These are phyloP conservation scores for Pithys albifrons DNA, from an alignment of 2,113 vertebrate genomes.

Conservation along the genomic window DNA sequence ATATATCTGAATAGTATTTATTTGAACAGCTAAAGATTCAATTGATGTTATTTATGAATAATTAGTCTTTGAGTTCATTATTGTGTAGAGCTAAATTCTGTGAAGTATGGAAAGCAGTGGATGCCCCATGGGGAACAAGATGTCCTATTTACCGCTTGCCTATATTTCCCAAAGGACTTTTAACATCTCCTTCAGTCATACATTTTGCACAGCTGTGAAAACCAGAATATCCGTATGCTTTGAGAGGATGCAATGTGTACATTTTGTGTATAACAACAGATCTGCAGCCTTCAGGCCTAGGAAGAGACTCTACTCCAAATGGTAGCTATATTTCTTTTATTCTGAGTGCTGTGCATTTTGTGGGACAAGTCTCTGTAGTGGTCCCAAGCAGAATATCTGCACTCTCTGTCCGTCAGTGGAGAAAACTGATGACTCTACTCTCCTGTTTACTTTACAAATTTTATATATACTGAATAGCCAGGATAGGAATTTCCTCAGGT, in stretches of 20 bases:
- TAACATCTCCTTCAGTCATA: background rate
- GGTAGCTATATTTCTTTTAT: background rate
- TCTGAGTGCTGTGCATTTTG: background rate
- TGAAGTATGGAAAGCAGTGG: background rate
- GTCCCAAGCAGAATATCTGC: background rate
- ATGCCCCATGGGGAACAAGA: fast-evolving
- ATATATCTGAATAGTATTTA: background rate
- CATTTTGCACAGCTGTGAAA: background rate
- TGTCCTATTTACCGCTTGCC: background rate
- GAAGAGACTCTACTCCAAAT: background rate
- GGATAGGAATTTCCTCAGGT: background rate
- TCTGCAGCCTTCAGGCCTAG: background rate
- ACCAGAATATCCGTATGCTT: background rate
- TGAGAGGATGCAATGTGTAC: background rate
- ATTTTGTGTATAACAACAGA: background rate
- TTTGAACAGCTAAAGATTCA: background rate
- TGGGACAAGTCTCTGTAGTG: background rate
- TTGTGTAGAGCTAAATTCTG: background rate
- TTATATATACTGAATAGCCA: background rate
- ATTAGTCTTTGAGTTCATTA: background rate
- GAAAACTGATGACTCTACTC: background rate
- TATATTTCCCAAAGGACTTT: background rate
- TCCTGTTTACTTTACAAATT: background rate
- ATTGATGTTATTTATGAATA: background rate
- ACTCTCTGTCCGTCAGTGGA: background rate